A percentile compares a stretch with the other conserved stretches of the same genome.
Conservation (phyloP, 2,888 invertebrate genomes). For the Coenonympha glycerion region DNA sequence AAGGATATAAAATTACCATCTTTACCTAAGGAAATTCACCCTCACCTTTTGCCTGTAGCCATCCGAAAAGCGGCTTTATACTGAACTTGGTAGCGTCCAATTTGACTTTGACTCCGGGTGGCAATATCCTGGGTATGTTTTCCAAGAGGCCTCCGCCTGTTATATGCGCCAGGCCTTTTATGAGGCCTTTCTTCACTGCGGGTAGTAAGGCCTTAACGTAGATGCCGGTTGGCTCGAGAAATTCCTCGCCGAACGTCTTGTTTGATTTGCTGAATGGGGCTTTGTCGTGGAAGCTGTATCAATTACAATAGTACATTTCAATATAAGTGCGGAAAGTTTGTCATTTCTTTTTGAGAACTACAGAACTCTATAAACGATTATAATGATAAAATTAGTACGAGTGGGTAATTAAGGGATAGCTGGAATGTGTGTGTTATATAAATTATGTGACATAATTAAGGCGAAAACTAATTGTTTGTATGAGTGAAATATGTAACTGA, state of each 20-base stretch:
- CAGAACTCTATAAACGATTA: no score
- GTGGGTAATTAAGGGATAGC: no score
- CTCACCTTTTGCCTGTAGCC: slow-evolving; percentile 85
- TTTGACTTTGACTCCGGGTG: slow-evolving; percentile 77
- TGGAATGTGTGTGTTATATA: no score
- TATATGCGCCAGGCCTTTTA: slow-evolving; percentile 94
- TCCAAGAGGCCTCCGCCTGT: slow-evolving; percentile 94
- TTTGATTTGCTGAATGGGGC: slow-evolving; percentile 60
- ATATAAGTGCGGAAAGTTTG: no score
- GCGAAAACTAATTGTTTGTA: no score
- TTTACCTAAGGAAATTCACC: not conserved
- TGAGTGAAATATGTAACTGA: no score
- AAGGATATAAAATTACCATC: no score
- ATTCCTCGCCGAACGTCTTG: slow-evolving; percentile 80
- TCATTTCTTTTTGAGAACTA: no score
- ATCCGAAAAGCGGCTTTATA: slow-evolving; percentile 88
- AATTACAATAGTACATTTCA: not conserved
- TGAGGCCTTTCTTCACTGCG: slow-evolving; percentile 79
- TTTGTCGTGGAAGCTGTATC: slow-evolving; percentile 50
- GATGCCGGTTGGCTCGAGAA: slow-evolving; percentile 90
- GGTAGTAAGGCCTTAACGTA: slow-evolving; percentile 87
- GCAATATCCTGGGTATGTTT: slow-evolving; percentile 91
- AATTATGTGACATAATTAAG: no score
- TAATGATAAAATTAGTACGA: no score
- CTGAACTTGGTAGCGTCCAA: slow-evolving; percentile 83